phyloP scores from a whole-genome alignment of 2,888 invertebrate genomes.

The Parnassius mnemosyne region DNA sequence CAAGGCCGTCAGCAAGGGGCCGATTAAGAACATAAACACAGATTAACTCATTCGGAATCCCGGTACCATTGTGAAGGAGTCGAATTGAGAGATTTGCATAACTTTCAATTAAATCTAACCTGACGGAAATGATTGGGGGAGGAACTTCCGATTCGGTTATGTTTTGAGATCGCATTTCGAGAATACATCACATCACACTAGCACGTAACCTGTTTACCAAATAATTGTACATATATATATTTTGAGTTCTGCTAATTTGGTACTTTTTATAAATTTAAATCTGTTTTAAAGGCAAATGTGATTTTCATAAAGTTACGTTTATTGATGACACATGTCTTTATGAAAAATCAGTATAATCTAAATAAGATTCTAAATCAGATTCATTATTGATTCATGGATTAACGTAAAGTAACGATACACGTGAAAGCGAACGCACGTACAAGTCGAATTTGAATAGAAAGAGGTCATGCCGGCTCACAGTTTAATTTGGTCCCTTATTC shows the following conservation, averaged over 20 bases:
- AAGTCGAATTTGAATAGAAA: slow-evolving; percentile 76
- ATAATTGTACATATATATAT: not conserved
- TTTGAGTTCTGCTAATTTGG: no score
- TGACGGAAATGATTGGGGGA: slow-evolving; percentile 73
- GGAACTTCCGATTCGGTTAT: slow-evolving; percentile 57
- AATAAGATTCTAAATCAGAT: slow-evolving; percentile 57
- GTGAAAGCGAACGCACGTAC: slow-evolving; percentile 41
- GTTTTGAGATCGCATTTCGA: slow-evolving; percentile 34
- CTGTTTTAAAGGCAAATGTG: no score
- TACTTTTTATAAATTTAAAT: no score
- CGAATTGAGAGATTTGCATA: slow-evolving; percentile 79
- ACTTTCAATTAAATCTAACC: slow-evolving; percentile 79
- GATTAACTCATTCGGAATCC: slow-evolving; percentile 80
- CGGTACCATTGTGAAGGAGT: slow-evolving; percentile 77
- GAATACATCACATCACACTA: slow-evolving; percentile 4
- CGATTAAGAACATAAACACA: slow-evolving; percentile 79
- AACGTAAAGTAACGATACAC: slow-evolving; percentile 34
- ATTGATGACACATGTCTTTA: no score
- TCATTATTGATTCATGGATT: slow-evolving; percentile 51
- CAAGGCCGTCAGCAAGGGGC: slow-evolving; percentile 74
- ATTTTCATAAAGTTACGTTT: no score
- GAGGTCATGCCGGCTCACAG: slow-evolving; percentile 65
- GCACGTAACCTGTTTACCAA: not conserved
- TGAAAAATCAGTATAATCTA: slow-evolving; percentile 33
- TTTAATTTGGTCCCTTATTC: slow-evolving; percentile 77